phyloP scores from a whole-genome alignment of 2,888 invertebrate genomes.

The Chymomyza fuscimana region DNA sequence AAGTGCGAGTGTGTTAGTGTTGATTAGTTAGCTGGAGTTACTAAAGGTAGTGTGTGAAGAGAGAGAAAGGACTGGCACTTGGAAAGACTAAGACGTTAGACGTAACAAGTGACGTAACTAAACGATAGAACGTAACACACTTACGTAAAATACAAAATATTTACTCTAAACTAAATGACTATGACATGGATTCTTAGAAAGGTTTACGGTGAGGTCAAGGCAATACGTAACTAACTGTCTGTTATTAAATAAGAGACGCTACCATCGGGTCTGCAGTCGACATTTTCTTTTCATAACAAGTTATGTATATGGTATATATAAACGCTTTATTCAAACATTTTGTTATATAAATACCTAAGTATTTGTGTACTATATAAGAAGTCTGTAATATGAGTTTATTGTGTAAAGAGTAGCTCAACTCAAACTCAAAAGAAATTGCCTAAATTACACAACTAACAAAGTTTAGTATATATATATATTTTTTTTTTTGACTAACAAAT shows the following conservation, averaged over 20 bases:
- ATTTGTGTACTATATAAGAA: conserved; percentile 27
- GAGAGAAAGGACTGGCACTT: conserved; percentile 23
- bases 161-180: neutral
- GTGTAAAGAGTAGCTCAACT: neutral
- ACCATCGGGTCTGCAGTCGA: conserved; percentile 80
- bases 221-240: neutral
- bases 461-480: neutral
- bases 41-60: neutral
- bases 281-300: conserved; percentile 42
- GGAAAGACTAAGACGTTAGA: conserved; percentile 36
- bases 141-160: conserved; percentile 32
- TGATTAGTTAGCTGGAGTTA: too few relatives aligned
- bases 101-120: conserved; percentile 66
- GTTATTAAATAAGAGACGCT: conserved; percentile 71
- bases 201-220: conserved; percentile 26
- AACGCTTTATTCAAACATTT: conserved; percentile 17
- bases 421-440: neutral
- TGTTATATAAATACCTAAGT: conserved; percentile 9
- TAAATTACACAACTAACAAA: neutral
- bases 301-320: conserved; percentile 8
- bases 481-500: neutral
- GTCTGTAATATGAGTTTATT: neutral
- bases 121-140: conserved; percentile 54
- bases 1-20: conserved; percentile 29
- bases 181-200: neutral